A percentile compares a stretch with the other conserved stretches of the same genome.
phyloP scores from a whole-genome alignment of 2,888 invertebrate species.

The Ommatoiulus sabulosus region DNA sequence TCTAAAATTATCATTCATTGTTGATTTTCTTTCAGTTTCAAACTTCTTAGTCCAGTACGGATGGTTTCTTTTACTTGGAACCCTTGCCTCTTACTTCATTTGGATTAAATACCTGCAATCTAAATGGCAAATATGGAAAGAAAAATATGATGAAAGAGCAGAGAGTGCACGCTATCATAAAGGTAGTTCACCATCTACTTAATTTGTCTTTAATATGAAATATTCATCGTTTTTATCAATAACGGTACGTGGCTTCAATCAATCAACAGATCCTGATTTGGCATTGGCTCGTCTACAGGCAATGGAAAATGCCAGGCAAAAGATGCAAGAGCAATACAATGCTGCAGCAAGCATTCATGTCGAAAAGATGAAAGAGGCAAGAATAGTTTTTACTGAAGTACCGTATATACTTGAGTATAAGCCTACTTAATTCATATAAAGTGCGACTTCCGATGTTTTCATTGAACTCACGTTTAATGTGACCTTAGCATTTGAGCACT shows the following conservation, averaged over 20 bases:
- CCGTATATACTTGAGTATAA: background rate
- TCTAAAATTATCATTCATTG: too few species aligned
- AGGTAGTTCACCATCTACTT: background rate
- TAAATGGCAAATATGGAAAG: conserved; percentile 31
- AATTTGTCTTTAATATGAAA: background rate
- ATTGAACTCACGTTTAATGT: too few species aligned
- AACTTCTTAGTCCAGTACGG: background rate
- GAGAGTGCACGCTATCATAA: conserved; percentile 49
- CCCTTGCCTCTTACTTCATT: background rate
- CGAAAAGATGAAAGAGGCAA: conserved; percentile 35
- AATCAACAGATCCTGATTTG: conserved; percentile 37
- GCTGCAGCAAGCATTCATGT: conserved; percentile 1
- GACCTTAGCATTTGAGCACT: too few species aligned
- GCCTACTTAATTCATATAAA: background rate
- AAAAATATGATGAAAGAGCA: background rate
- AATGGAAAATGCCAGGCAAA: background rate
- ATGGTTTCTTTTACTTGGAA: conserved; percentile 24
- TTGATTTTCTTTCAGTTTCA: background rate
- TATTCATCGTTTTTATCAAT: background rate
- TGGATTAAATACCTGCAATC: background rate
- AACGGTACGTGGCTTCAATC: background rate
- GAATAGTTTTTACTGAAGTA: background rate
- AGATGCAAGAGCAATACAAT: conserved; percentile 42
- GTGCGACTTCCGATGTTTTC: too few species aligned
- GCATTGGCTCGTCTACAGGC: conserved; percentile 47